Evolutionary conservation across 2,888 invertebrate genomes (phyloP).

Genomic region (Rhimphoctona megacephalus): DNA sequence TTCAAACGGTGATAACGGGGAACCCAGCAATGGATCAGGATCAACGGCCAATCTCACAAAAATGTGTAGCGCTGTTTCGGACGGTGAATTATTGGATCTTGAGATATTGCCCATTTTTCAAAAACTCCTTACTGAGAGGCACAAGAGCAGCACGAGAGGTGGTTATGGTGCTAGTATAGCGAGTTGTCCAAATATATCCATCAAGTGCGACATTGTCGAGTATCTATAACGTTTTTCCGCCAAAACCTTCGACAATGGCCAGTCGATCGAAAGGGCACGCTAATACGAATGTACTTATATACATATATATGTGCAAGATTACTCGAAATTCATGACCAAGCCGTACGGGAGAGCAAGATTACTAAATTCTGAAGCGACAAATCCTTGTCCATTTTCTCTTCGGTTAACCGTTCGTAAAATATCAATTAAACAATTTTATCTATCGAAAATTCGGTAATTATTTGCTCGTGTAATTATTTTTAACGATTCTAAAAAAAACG

Average conservation of each 20-base stretch:
- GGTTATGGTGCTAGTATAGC: conserved; percentile 91
- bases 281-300: conserved; percentile 13
- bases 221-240: conserved; percentile 89
- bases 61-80: conserved; percentile 93
- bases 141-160: conserved; percentile 88
- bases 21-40: conserved; percentile 66
- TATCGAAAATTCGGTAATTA: background rate
- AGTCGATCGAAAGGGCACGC: background rate
- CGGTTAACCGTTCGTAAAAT: background rate
- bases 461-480: background rate
- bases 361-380: background rate
- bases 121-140: conserved; percentile 94
- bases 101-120: conserved; percentile 96
- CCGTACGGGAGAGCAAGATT: background rate
- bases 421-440: background rate
- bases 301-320: conserved; percentile 1
- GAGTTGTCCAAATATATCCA: conserved; percentile 97
- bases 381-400: background rate
- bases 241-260: conserved; percentile 6
- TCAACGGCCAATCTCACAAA: conserved; percentile 80
- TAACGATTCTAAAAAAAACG: background rate
- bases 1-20: conserved; percentile 54
- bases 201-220: conserved; percentile 98
- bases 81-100: conserved; percentile 93
- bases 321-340: background rate